Percentiles rank a stretch among this genome's conserved stretches.
These are phyloP conservation scores for Escarpia spicata DNA, from an alignment of 2,888 invertebrate genomes.

Conservation along the genomic window DNA sequence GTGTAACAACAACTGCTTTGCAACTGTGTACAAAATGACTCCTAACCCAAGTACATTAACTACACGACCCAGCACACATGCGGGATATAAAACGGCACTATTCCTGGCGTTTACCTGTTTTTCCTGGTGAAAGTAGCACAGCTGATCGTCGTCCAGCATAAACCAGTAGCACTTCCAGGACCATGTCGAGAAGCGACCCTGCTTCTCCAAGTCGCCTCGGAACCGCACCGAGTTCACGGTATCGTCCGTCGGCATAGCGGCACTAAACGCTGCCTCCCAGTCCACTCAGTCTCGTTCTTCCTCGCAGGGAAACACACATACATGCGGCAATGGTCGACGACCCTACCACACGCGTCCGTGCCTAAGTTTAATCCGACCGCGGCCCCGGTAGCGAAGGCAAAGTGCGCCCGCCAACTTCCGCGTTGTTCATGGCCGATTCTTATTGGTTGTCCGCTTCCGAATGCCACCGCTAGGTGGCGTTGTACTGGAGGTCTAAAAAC, in stretches of 20 bases:
- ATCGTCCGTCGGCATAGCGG: background rate
- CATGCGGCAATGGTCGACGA: constrained; percentile 1
- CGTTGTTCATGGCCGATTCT: background rate
- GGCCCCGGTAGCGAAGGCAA: background rate
- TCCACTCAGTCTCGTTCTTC: background rate
- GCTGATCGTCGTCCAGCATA: constrained; percentile 35
- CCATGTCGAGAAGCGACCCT: constrained; percentile 31
- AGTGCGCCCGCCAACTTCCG: background rate
- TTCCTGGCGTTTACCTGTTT: constrained; percentile 30
- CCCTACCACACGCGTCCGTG: background rate
- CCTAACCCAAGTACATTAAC: too few relatives aligned
- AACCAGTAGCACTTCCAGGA: constrained; percentile 39
- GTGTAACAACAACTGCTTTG: too few relatives aligned
- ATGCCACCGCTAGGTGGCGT: background rate
- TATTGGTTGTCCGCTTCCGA: background rate
- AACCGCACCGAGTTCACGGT: constrained; percentile 14
- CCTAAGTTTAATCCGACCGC: background rate
- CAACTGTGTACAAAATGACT: too few relatives aligned
- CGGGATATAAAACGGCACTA: background rate
- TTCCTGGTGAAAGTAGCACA: constrained; percentile 33
- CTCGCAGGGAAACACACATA: background rate
- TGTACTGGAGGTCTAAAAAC: background rate
- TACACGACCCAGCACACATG: too few relatives aligned
- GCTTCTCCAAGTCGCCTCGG: constrained; percentile 35
- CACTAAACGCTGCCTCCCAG: background rate